Evolutionary conservation across 2,888 invertebrate species (phyloP).

Genomic region (Lordiphosa fenestrarum): DNA sequence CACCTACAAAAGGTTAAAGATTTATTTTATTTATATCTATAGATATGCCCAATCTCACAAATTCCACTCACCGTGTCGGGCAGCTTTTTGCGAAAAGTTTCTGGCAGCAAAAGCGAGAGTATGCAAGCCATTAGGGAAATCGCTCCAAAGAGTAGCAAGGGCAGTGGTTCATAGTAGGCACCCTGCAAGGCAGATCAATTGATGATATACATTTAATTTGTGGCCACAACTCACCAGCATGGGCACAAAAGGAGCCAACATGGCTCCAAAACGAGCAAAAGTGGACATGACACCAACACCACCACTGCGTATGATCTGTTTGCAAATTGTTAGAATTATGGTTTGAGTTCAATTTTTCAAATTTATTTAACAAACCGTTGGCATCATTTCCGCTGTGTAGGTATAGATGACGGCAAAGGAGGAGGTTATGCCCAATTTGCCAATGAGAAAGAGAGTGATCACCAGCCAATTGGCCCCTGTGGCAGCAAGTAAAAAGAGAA

Average conservation of each 20-base stretch:
- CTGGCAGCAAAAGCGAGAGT: conserved; percentile 83
- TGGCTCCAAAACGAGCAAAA: conserved; percentile 83
- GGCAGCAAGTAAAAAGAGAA: not conserved
- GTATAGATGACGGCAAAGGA: conserved; percentile 85
- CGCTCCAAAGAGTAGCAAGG: conserved; percentile 82
- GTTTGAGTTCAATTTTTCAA: not conserved
- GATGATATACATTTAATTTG: not conserved
- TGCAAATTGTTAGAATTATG: not conserved
- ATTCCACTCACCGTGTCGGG: conserved; percentile 82
- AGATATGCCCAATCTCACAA: not conserved
- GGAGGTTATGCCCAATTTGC: conserved; percentile 84
- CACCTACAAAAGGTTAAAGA: conserved; percentile 44
- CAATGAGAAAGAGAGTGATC: conserved; percentile 83
- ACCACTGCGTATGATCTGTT: conserved; percentile 82
- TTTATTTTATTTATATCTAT: not conserved
- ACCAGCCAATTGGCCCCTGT: conserved; percentile 82
- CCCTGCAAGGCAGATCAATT: conserved; percentile 74
- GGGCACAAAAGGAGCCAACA: conserved; percentile 84
- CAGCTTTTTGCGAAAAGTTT: conserved; percentile 83
- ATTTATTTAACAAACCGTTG: conserved; percentile 64
- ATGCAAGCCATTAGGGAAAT: conserved; percentile 82
- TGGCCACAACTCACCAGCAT: conserved; percentile 81
- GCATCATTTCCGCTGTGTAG: conserved; percentile 81
- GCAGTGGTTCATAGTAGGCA: conserved; percentile 81
- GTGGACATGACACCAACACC: conserved; percentile 84